Conservation (phyloP, 2,888 invertebrate genomes). For the Athripsodes cinereus region DNA sequence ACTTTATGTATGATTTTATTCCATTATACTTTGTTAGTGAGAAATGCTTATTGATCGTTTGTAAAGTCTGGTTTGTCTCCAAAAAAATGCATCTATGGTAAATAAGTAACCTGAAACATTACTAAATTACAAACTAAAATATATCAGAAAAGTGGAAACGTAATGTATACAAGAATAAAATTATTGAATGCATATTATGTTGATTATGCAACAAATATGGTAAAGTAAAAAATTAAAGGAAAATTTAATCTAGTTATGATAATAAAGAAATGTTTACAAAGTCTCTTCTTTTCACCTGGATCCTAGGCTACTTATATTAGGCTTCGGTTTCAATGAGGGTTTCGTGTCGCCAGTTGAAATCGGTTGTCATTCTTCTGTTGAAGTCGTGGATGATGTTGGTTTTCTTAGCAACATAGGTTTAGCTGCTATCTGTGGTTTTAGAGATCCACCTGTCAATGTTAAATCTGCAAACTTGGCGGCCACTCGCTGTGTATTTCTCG, state of each 20-base stretch:
- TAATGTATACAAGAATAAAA: no score
- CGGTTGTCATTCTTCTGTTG: conserved; percentile 36
- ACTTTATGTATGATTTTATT: no score
- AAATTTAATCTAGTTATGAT: not conserved
- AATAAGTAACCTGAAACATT: no score
- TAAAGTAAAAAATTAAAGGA: no score
- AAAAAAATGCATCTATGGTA: no score
- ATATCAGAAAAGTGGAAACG: no score
- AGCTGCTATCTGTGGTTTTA: conserved; percentile 69
- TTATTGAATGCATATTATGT: no score
- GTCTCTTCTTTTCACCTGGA: conserved; percentile 18
- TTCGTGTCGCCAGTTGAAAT: conserved; percentile 31
- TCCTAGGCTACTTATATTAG: conserved; percentile 18
- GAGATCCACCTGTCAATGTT: conserved; percentile 56
- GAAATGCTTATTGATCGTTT: no score
- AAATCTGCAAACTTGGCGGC: conserved; percentile 60
- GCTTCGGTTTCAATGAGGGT: conserved; percentile 23
- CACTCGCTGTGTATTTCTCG: conserved; percentile 56
- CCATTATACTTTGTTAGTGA: no score
- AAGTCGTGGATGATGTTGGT: conserved; percentile 43
- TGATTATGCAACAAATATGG: no score
- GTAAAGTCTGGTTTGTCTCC: no score
- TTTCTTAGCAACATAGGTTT: conserved; percentile 77
- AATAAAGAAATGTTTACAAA: not conserved
- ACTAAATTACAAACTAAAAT: no score